Base-by-base conservation (phyloP, 2,888 invertebrate genomes). In the Ommatoiulus sabulosus region DNA sequence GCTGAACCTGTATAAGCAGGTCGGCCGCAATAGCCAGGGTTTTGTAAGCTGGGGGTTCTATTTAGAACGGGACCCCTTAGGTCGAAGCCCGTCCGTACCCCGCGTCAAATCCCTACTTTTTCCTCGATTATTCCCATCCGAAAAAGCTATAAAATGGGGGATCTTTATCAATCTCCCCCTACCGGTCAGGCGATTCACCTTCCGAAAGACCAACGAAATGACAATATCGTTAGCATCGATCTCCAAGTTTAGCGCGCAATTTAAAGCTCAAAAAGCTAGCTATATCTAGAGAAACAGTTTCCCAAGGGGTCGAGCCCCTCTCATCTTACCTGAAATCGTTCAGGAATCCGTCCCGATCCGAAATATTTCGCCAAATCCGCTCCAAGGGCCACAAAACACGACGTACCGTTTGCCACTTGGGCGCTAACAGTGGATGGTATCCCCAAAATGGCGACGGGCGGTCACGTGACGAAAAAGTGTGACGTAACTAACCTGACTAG, bases 381-480 rank as follows among this genome's bases (percentile, higher is more conserved):
- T 20, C 20, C 86, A 24, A 86, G 86, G 86, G 86, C 86, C 86
- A 43, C 12, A 12, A 86, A 86, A 48, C 86, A 48, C 86, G 48
- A 86, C 86, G 86, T 20, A 44, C 86, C 86, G 86, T 86, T 86
- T 86, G 86, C 86, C 86, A 86, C 86, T 86, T 86, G 86, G 86
- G 86, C 86, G 86, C 86, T 86, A 86, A 86, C 86, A 86, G 44
- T 86, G 86, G 86, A 86, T 86, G 46, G 86, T 46, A 86, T 86
- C 63, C 72, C 88, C 44, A 94, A 94, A 94, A 94, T 94, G 94
- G 94, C 94, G 94, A 93, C 93, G 93, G 92, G 92, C 92, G 92
- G 93, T 94, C 94, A 94, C 94, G 94, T 94, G 94, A 94, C 89
- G 88, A 84, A 87, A 89, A 90, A 89, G 17, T 84, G 88, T 88